These are phyloP conservation scores for Muscicapa striata DNA, from an alignment of 2,797 vertebrate genomes.

Conservation along the genomic window DNA sequence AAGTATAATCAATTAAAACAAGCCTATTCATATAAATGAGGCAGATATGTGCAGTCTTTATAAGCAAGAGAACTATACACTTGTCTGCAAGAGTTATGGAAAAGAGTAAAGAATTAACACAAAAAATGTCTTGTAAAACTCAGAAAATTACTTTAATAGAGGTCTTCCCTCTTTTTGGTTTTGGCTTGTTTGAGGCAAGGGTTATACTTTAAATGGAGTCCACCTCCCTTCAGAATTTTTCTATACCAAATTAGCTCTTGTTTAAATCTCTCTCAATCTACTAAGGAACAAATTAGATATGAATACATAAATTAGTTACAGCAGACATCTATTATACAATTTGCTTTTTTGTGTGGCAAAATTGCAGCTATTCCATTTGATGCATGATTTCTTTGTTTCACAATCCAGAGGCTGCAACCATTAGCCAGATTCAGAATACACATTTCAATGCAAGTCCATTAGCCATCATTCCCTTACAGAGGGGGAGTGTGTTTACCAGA, in stretches of 20 bases:
- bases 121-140: background rate
- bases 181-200: background rate
- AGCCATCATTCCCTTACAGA: background rate
- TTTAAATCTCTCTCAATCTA: background rate
- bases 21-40: background rate
- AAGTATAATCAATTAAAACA: background rate
- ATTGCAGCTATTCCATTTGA: background rate
- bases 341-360: background rate
- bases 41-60: background rate
- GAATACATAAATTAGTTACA: background rate
- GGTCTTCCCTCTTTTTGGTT: background rate
- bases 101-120: background rate
- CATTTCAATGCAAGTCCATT: background rate
- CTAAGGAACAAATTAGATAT: background rate
- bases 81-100: background rate
- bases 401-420: background rate
- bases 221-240: background rate
- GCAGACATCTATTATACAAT: background rate
- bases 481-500: accelerated
- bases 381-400: background rate
- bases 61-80: background rate
- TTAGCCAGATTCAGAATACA: background rate
- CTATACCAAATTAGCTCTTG: background rate
- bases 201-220: background rate
- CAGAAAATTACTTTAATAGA: background rate